Base-by-base conservation (phyloP, 2,888 invertebrate species). In the Leptinotarsa rubiginosa region DNA sequence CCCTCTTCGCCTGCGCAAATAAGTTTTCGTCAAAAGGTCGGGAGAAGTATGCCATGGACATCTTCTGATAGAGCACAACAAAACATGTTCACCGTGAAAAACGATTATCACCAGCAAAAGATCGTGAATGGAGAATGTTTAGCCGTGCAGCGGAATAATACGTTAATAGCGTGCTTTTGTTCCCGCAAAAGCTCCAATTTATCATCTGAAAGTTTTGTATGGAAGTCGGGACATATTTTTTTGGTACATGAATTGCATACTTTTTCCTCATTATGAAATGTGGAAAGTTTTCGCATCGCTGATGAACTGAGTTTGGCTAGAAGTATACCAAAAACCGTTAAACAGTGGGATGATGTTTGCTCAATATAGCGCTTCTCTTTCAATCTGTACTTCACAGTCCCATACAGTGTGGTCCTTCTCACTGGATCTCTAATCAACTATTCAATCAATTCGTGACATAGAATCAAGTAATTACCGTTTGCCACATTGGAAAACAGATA, bases 161-260 rank as follows among this genome's bases (percentile, higher is more conserved):
- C 65, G 47, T 54, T 68, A 47, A 62, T 54, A 68, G 59, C 72
- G 31, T 56, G 67, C 62, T 59, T 65, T 72, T 72, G 56, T 72
- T 65, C 62, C 25, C 47, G 59, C 20, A 49, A 70, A 62, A 22
- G 62, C 49, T 10, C 41, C 47, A 69, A 69, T 69, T 69, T 69
- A 69, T 68, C 68, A 68, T 54, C 54, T 16, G 15, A 54, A 47
- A 54, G 47, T 68, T 54, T 68, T 54, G n/a, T 18, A 41, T 41
- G 25, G 67, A 50, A 50, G 31, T 31, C 25, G 25, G 52, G 50
- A 47, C 50, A 49, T 13, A 47, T 25, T 50, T 49, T 52, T 67
- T 12, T 52, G 7, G 25, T n/a, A 50, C 50, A n/a, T 50, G 12
- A 49, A 31, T n/a, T 16, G 52, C 52, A 67, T 67, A 41, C 20